Evolutionary conservation across 2,888 invertebrate genomes (phyloP).

Genomic region (Parasteatoda lunata): DNA sequence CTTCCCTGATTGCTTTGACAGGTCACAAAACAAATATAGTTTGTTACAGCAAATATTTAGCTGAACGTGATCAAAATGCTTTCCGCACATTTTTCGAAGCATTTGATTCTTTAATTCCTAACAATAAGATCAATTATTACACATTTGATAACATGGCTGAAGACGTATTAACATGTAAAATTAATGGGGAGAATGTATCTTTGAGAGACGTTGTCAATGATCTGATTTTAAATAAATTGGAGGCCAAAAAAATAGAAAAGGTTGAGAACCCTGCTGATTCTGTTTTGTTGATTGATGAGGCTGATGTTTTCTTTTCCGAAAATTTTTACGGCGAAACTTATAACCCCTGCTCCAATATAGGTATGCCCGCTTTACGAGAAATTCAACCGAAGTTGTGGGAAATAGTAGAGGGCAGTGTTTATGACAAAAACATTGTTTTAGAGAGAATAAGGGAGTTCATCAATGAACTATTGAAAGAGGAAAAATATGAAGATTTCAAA

Average conservation of each 20-base stretch:
- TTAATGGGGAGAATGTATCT: neutral
- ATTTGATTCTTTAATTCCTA: neutral
- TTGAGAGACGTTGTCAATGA: neutral
- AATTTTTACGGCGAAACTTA: neutral
- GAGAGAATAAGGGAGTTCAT: neutral
- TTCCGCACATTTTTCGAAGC: neutral
- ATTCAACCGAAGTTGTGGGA: neutral
- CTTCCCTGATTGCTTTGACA: neutral
- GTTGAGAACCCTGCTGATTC: neutral
- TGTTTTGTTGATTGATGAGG: conserved; percentile 1
- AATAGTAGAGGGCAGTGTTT: neutral
- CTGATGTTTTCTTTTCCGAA: neutral
- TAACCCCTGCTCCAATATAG: neutral
- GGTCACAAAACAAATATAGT: neutral
- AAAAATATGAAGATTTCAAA: conserved; percentile 1
- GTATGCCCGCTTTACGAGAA: neutral
- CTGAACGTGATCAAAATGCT: neutral
- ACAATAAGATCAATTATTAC: neutral
- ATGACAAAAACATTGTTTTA: neutral
- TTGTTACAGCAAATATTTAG: neutral
- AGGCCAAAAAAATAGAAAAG: neutral
- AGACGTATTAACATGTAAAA: neutral
- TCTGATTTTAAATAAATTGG: neutral
- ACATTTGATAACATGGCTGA: neutral
- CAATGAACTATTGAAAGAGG: neutral